These are phyloP conservation scores for Bombus fervidus DNA, from an alignment of 1,140 invertebrate genomes.

Conservation along the genomic window DNA sequence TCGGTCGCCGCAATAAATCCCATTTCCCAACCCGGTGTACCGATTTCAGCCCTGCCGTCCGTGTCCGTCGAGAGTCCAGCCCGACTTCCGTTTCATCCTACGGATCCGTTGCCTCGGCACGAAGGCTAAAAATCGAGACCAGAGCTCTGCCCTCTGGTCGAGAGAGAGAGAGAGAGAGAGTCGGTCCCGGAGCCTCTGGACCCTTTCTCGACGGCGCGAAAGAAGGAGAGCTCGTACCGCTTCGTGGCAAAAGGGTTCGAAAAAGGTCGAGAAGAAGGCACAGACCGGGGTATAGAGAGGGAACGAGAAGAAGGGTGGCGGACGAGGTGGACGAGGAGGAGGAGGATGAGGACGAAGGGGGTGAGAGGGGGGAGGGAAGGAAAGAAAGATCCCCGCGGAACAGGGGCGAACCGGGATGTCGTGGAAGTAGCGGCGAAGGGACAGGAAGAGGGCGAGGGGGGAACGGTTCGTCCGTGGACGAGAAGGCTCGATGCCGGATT, in stretches of 20 bases:
- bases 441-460: conserved; percentile 56
- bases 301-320: background rate
- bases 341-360: background rate
- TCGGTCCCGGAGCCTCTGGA: background rate
- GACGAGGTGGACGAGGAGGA: background rate
- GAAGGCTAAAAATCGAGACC: conserved; percentile 30
- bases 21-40: conserved; percentile 10
- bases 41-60: conserved; percentile 2
- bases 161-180: no score
- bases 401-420: conserved; percentile 63
- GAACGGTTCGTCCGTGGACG: conserved; percentile 30
- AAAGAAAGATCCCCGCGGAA: conserved; percentile 75
- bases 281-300: background rate
- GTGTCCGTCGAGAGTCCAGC: background rate
- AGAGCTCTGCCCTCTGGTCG: no score
- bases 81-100: conserved; percentile 10
- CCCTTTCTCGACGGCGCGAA: background rate
- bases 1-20: conserved; percentile 10
- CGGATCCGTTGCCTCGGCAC: background rate
- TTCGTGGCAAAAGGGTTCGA: conserved; percentile 41
- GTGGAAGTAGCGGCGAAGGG: conserved; percentile 63
- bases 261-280: conserved; percentile 25
- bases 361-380: background rate
- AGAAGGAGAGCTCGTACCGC: conserved; percentile 1
- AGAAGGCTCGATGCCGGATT: conserved; percentile 62